These are phyloP conservation scores for Aramus guarauna DNA, from an alignment of 2,113 vertebrate genomes.

Conservation along the genomic window DNA sequence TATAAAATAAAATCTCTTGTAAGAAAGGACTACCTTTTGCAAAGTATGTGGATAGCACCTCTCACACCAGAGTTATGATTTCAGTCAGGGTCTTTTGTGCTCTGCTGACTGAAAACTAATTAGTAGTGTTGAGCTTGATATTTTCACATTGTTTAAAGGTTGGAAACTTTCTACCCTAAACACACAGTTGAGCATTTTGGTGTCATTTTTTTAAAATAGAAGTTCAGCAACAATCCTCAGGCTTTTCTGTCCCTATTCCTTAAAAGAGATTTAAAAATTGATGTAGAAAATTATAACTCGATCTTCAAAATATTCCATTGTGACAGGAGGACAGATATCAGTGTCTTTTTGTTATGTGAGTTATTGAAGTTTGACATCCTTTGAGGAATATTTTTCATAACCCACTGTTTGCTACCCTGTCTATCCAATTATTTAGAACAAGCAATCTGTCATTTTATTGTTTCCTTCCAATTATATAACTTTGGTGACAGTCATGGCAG, in stretches of 20 bases:
- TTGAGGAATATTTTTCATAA: slow-evolving; percentile 71
- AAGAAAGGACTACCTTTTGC: background rate
- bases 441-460: slow-evolving; percentile 75
- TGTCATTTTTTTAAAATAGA: background rate
- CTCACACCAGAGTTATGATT: background rate
- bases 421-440: slow-evolving; percentile 74
- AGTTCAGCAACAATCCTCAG: background rate
- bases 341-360: slow-evolving; percentile 58
- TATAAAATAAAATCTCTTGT: background rate
- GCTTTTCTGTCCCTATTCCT: background rate
- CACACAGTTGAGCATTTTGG: background rate
- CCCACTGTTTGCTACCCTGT: slow-evolving; percentile 61
- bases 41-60: background rate
- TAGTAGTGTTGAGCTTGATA: background rate
- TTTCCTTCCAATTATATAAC: slow-evolving; percentile 71
- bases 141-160: slow-evolving; percentile 36
- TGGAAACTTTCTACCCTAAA: slow-evolving; percentile 41
- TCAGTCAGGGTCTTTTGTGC: background rate
- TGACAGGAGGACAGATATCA: slow-evolving; percentile 54
- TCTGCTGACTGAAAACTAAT: slow-evolving; percentile 12
- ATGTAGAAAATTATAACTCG: slow-evolving; percentile 45
- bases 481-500: slow-evolving; percentile 64
- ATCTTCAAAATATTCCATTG: slow-evolving; percentile 29
- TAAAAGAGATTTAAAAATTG: slow-evolving; percentile 40
- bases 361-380: slow-evolving; percentile 67